phyloP scores from a whole-genome alignment of 2,113 vertebrate genomes.

The Sylvilagus bachmani region DNA sequence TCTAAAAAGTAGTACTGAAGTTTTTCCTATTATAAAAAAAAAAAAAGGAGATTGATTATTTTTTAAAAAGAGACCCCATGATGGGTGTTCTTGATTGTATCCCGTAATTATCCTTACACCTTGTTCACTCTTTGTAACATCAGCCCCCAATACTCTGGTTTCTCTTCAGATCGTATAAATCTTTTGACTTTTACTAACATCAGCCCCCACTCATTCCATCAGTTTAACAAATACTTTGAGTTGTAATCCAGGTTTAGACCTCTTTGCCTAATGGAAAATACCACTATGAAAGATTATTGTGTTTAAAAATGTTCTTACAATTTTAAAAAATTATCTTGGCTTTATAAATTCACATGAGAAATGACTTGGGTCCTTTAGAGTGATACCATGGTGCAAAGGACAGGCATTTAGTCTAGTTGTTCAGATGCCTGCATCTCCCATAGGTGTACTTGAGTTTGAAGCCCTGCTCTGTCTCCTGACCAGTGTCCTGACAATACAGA shows the following conservation, averaged over 20 bases:
- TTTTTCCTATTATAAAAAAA: not conserved
- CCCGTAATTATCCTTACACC: not conserved
- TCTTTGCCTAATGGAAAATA: not conserved
- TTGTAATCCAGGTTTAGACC: not conserved
- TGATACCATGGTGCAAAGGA: too few relatives aligned
- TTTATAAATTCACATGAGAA: not conserved
- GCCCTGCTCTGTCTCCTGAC: too few relatives aligned
- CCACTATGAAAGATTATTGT: not conserved
- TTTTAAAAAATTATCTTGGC: not conserved
- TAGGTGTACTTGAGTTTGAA: too few relatives aligned
- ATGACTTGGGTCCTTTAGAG: not conserved
- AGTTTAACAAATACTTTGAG: conserved; percentile 8
- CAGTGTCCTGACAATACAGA: too few relatives aligned
- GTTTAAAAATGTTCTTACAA: not conserved
- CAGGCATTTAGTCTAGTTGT: too few relatives aligned
- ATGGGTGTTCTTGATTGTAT: not conserved
- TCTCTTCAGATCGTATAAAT: too few relatives aligned
- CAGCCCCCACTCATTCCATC: not conserved
- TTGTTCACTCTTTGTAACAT: not conserved
- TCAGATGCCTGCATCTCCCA: too few relatives aligned
- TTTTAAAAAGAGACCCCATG: not conserved
- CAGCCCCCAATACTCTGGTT: not conserved
- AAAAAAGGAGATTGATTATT: not conserved
- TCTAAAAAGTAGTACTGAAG: not conserved
- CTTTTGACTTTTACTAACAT: not conserved